Evolutionary conservation across 2,888 invertebrate species (phyloP), one percentile per base, ranked within the genome.

Genomic region (Chironomus riparius): DNA sequence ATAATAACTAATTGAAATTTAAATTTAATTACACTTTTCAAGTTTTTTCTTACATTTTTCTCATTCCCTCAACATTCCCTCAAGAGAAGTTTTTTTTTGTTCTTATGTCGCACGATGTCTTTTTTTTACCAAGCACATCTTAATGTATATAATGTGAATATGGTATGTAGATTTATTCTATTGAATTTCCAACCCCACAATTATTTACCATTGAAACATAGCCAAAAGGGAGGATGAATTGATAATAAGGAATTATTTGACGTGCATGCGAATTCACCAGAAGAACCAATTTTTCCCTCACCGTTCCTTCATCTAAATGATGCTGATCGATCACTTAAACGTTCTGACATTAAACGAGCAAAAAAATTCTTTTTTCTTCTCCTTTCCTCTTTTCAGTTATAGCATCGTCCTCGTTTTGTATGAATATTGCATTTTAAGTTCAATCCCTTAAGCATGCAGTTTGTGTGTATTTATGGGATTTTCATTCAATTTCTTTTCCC

Each of bases 381-480:
- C 70, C 22, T n/a, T 50, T 28, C 21, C 61, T 38, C 10, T 38
- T 38, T 38, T 38, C 38, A 38, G 7, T 10, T 38, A 22, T 18
- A n/a, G 50, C 6, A 18, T 24, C 50, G 56, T 50, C 70, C n/a
- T 21, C 70, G 15, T 70, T 50, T 28, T 38, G 72, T 61, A 72
- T 61, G 72, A 72, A 72, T 72, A 72, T 72, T 72, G 72, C 72
- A 72, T 72, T 72, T 72, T 72, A 72, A 72, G 61, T 72, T 72
- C 62, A 72, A 72, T 72, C 72, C 72, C 72, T 72, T 72, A 72
- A 72, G 72, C 72, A 72, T 72, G 72, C 72, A 72, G 72, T 72
- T 72, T 72, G 72, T 72, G 72, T 72, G 72, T 72, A 72, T 72
- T 72, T 72, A 72, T 72, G 72, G 72, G 72, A 72, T 72, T 72